Evolutionary conservation across 2,888 invertebrate species (phyloP).

Genomic region (Anticlea derivata): DNA sequence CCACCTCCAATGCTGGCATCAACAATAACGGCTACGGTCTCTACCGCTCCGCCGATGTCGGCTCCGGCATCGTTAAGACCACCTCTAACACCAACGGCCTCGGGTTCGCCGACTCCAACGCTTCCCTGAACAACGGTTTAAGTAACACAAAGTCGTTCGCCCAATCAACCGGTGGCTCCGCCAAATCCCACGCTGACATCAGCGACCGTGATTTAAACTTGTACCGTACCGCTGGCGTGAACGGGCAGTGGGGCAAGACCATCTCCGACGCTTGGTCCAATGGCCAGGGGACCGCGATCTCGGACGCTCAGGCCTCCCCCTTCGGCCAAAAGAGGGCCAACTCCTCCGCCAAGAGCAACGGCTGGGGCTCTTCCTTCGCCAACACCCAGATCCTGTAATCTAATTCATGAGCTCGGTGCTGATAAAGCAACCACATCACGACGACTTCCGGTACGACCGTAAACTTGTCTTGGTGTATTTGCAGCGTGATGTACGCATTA

Average conservation of each 20-base stretch:
- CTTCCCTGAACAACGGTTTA: conserved; percentile 13
- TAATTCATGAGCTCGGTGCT: conserved; percentile 15
- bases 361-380: conserved; percentile 61
- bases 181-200: conserved; percentile 41
- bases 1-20: conserved; percentile 39
- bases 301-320: conserved; percentile 53
- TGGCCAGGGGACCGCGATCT: conserved; percentile 59
- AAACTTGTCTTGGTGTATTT: conserved; percentile 79
- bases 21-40: conserved; percentile 40
- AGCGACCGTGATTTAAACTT: conserved; percentile 27
- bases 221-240: conserved; percentile 22
- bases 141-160: conserved; percentile 41
- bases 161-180: conserved; percentile 46
- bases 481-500: conserved; percentile 53
- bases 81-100: conserved; percentile 40
- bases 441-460: conserved; percentile 58
- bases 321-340: conserved; percentile 42
- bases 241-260: conserved; percentile 43
- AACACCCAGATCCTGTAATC: conserved; percentile 58
- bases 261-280: conserved; percentile 54
- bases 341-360: conserved; percentile 54
- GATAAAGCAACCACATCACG: conserved; percentile 68
- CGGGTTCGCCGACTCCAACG: conserved; percentile 29
- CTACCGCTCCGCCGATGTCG: conserved; percentile 42
- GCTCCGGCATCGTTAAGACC: conserved; percentile 41